Conservation (phyloP, 1,140 invertebrate genomes). For the Meloidogyne chitwoodi region DNA sequence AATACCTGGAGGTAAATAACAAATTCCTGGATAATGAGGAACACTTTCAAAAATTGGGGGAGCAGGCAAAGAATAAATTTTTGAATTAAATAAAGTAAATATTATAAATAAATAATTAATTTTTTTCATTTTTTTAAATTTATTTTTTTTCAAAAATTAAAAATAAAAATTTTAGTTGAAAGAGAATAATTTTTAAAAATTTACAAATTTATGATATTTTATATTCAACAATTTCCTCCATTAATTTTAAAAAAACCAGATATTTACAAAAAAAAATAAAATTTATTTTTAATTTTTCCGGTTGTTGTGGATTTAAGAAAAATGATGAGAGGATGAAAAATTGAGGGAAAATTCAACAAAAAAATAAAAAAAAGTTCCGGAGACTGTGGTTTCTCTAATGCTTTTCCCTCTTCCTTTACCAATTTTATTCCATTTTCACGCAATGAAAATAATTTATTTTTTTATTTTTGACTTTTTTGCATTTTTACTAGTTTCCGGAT, state of each 20-base stretch:
- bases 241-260: not conserved
- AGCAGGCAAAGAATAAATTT: constrained; percentile 18
- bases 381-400: not conserved
- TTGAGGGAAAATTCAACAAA: not conserved
- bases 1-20: constrained; percentile 39
- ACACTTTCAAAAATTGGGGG: constrained; percentile 34
- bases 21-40: constrained; percentile 37
- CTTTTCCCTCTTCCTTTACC: not conserved
- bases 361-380: not conserved
- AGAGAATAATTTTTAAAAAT: not conserved
- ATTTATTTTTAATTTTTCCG: not conserved
- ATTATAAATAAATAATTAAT: not conserved
- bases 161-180: not conserved
- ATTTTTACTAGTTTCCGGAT: not conserved
- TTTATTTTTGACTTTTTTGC: not conserved
- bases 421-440: no score
- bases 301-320: not conserved
- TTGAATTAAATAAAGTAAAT: not conserved
- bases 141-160: no score
- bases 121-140: not conserved
- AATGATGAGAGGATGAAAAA: not conserved
- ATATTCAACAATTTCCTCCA: no score
- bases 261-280: not conserved
- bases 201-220: no score
- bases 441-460: not conserved